Evolutionary conservation across 1,140 invertebrate genomes (phyloP).

Genomic region (Drosophila sp.): DNA sequence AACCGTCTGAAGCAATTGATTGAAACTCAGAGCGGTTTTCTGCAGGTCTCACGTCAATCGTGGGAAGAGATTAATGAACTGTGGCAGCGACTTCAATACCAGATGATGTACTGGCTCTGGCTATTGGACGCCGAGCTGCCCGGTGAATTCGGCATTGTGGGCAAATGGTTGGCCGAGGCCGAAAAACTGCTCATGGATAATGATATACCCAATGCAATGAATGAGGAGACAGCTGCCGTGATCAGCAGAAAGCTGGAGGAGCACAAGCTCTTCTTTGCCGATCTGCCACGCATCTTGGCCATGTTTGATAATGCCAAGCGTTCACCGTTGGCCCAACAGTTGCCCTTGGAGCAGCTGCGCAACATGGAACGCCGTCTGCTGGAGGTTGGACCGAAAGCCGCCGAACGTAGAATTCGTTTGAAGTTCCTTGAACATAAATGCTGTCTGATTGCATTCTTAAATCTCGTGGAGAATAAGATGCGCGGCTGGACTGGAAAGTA

Average conservation of each 20-base stretch:
- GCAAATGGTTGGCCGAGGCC: constrained; percentile 95
- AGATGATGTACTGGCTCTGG: constrained; percentile 94
- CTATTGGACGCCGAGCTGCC: constrained; percentile 92
- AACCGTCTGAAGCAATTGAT: constrained; percentile 90
- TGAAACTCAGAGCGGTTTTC: constrained; percentile 89
- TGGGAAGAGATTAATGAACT: constrained; percentile 91
- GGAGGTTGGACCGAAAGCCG: constrained; percentile 89
- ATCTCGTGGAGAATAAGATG: constrained; percentile 94
- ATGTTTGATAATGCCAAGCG: constrained; percentile 90
- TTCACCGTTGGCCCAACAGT: constrained; percentile 87
- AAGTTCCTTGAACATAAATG: constrained; percentile 97
- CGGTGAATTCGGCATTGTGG: constrained; percentile 92
- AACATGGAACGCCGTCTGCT: constrained; percentile 91
- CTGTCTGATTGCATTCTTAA: constrained; percentile 95
- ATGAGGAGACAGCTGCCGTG: constrained; percentile 93
- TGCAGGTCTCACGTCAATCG: constrained; percentile 91
- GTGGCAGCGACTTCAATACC: constrained; percentile 91
- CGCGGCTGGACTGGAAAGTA: constrained; percentile 95
- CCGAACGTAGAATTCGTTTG: constrained; percentile 91
- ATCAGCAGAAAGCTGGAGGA: constrained; percentile 95
- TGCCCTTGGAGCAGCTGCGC: constrained; percentile 91
- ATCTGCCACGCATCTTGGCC: constrained; percentile 90
- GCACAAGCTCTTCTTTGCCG: constrained; percentile 94
- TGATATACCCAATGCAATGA: constrained; percentile 92
- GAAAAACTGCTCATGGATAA: constrained; percentile 93